Percentiles rank a stretch among this genome's conserved stretches.
These are phyloP conservation scores for Lucinisca nassula DNA, from an alignment of 2,888 invertebrate genomes.

Conservation along the genomic window DNA sequence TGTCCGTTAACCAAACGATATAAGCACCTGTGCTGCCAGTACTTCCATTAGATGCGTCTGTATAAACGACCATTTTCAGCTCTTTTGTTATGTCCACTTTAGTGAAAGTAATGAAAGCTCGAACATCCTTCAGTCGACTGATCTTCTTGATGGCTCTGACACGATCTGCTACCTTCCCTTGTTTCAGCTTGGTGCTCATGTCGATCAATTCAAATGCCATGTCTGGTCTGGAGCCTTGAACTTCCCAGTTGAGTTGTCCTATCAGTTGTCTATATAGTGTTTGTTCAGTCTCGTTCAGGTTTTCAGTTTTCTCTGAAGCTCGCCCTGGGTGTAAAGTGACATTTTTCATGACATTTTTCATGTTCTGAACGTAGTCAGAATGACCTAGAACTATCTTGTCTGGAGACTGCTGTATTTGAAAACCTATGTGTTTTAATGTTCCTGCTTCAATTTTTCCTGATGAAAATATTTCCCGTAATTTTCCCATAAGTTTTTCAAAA, in stretches of 20 bases:
- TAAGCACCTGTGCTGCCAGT: slow-evolving; percentile 41
- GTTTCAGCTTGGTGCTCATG: background rate
- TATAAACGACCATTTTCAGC: background rate
- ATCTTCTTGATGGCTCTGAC: background rate
- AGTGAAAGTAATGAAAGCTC: slow-evolving; percentile 27
- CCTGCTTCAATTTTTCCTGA: background rate
- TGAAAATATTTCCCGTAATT: background rate
- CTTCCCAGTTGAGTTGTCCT: slow-evolving; percentile 50
- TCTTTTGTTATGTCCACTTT: slow-evolving; percentile 43
- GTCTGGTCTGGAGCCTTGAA: slow-evolving; percentile 33
- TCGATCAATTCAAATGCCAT: background rate
- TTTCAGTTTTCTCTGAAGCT: slow-evolving; percentile 13
- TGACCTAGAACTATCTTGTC: background rate
- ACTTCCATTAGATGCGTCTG: slow-evolving; percentile 57
- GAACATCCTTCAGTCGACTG: background rate
- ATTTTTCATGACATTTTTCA: background rate
- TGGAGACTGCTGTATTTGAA: background rate
- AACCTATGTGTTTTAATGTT: background rate
- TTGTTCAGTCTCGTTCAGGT: slow-evolving; percentile 8
- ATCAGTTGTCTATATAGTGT: slow-evolving; percentile 34
- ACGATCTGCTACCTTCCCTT: background rate
- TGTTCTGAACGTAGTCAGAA: background rate
- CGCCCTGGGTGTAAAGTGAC: slow-evolving; percentile 14
- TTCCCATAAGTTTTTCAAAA: background rate
- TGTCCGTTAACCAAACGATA: slow-evolving; percentile 40